Percentiles rank a stretch among this genome's conserved stretches.
Evolutionary conservation across 2,888 invertebrate species (phyloP).

Genomic region (Strigamia crassipes): DNA sequence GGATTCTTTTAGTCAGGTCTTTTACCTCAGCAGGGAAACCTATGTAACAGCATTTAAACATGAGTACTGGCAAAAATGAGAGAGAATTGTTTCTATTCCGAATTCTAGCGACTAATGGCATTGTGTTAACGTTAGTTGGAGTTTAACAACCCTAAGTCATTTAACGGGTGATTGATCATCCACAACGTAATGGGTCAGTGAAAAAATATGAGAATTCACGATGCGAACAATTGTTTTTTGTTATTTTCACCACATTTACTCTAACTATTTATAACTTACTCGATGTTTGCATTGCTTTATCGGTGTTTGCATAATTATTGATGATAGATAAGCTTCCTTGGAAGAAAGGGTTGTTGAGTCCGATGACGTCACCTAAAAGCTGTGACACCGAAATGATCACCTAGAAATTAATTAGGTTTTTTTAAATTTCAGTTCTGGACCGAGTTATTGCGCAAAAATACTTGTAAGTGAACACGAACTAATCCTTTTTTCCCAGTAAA

Average conservation of each 20-base stretch:
- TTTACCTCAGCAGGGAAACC: conserved; percentile 88
- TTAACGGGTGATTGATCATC: background rate
- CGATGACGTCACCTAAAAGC: conserved; percentile 86
- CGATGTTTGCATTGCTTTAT: conserved; percentile 92
- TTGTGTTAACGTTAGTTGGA: background rate
- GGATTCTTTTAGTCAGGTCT: conserved; percentile 87
- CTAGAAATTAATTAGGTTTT: conserved; percentile 60
- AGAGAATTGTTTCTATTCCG: background rate
- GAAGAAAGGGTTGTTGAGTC: conserved; percentile 88
- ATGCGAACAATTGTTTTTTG: conserved; percentile 14
- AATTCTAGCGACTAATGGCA: background rate
- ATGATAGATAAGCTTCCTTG: conserved; percentile 91
- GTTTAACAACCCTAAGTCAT: conserved; percentile 24
- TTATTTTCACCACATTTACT: too few relatives aligned
- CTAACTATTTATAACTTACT: conserved; percentile 61
- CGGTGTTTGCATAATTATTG: conserved; percentile 89
- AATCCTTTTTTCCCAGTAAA: conserved; percentile 80
- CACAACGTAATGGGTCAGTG: conserved; percentile 33
- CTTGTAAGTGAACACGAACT: conserved; percentile 87
- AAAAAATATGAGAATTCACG: background rate
- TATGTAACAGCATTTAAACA: conserved; percentile 55
- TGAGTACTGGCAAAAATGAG: background rate
- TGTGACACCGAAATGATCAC: conserved; percentile 95
- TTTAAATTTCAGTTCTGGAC: background rate
- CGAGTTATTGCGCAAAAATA: conserved; percentile 54